Base-by-base conservation (phyloP, 2,888 invertebrate species). In the Crioceris asparagi region DNA sequence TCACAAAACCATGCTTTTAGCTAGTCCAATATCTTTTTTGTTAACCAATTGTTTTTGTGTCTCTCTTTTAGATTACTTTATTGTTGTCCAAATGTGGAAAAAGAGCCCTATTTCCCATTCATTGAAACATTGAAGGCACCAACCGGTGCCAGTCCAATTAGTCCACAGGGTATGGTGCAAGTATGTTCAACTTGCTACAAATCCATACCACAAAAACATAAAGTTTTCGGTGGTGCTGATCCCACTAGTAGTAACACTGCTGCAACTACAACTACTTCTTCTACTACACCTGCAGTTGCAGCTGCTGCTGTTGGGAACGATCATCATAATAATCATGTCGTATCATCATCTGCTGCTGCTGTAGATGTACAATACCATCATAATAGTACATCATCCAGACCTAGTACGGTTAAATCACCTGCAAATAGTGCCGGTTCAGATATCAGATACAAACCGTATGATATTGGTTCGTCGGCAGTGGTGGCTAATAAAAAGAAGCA, bases 81-180 rank as follows among this genome's bases (percentile, higher is more conserved):
- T 65, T 86, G 86, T 66, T 81, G 83, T 59, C 75, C 82, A 35
- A 86, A 87, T 65, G 78, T 81, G 1, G 87, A 87, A 58, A 71
- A 83, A 40, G 90, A 92, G 64, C 85, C 90, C 35, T 91, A 83
- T 65, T 92, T 86, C 68, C 88, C 92, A 10, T 88, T 88, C 64
- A 83, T 93, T 41, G 81, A 81, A 56, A 75, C 77, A 52, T 68
- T 88, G 55, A 79, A 79, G 64, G 77, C 84, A 40, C 84, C 83
- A 47, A 76, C 79, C 35, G 88, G 88, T 54, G 84, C 91, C 55
- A 83, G 85, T 66, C 86, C 90, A 25, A 83, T 92, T 52, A 87
- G 85, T 66, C 83, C 85, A 40, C 84, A 88, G 69, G 91, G 87
- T 66, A 82, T 85, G 79, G 86, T 86, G 49, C 83, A 86, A 69